Percentiles rank a stretch among this genome's conserved stretches.
Conservation (phyloP, 2,888 invertebrate genomes). For the Pegoplata infirma region DNA sequence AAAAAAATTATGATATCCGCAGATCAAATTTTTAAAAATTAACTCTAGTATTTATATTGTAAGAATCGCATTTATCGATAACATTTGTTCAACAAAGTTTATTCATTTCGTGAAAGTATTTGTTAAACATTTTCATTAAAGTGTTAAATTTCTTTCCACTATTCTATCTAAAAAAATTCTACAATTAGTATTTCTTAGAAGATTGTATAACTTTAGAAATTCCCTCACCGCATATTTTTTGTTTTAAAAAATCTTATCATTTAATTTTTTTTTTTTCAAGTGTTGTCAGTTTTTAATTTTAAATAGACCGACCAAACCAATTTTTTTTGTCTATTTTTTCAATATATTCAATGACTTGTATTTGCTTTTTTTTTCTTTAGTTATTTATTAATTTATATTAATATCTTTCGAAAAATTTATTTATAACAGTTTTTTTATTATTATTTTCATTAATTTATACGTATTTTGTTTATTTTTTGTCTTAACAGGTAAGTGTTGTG, state of each 20-base stretch:
- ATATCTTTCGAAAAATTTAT: not conserved
- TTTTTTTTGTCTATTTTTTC: not conserved
- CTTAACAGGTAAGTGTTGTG: not conserved
- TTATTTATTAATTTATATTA: not conserved
- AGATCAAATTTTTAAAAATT: no score
- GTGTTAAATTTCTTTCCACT: no score
- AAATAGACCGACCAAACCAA: not conserved
- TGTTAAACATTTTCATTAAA: no score
- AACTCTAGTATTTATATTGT: no score
- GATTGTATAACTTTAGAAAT: no score
- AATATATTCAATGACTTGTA: not conserved
- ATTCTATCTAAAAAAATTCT: no score
- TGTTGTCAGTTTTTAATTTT: not conserved
- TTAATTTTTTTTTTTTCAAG: not conserved
- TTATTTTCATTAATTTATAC: not conserved
- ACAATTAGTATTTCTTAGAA: not conserved
- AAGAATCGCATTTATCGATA: no score
- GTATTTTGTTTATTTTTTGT: not conserved
- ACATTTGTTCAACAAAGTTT: no score
- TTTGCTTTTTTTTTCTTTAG: not conserved
- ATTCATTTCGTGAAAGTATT: no score
- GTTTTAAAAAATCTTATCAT: not conserved
- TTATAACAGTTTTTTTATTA: not conserved
- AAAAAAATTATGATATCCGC: no score
- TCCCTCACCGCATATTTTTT: no score